Evolutionary conservation across 1,140 invertebrate species (phyloP).

Genomic region (Cataglyphis hispanica): DNA sequence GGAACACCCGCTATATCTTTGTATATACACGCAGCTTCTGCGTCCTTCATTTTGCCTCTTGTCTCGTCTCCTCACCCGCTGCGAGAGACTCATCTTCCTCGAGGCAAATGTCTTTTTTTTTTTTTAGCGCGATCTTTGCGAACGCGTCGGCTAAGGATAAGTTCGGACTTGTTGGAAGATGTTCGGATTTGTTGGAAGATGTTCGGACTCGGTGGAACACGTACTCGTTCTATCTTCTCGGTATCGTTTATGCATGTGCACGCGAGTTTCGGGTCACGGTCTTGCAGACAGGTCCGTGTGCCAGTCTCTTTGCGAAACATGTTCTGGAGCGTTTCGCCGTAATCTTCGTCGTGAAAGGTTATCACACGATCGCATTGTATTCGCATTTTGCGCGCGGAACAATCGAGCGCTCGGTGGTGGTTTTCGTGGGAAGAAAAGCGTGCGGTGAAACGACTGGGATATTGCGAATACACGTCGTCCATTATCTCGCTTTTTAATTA

Average conservation of each 20-base stretch:
- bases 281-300: conserved; percentile 18
- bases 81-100: not conserved
- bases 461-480: conserved; percentile 33
- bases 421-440: conserved; percentile 45
- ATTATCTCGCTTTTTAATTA: conserved; percentile 41
- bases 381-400: conserved; percentile 48
- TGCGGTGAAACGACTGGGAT: conserved; percentile 43
- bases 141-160: not conserved
- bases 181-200: too few relatives aligned
- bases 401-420: conserved; percentile 35
- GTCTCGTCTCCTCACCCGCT: not conserved
- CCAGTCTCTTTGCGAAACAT: conserved; percentile 49
- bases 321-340: conserved; percentile 32
- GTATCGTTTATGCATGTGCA: conserved; percentile 11
- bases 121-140: not conserved
- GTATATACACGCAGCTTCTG: not conserved
- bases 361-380: conserved; percentile 54
- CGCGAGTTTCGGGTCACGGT: conserved; percentile 34
- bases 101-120: not conserved
- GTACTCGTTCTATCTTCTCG: conserved; percentile 1
- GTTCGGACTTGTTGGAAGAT: too few relatives aligned
- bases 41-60: not conserved
- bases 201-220: not conserved
- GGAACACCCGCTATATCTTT: not conserved
- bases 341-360: conserved; percentile 56